Evolutionary conservation across 2,113 vertebrate genomes (phyloP).

Genomic region (Felis catus): DNA sequence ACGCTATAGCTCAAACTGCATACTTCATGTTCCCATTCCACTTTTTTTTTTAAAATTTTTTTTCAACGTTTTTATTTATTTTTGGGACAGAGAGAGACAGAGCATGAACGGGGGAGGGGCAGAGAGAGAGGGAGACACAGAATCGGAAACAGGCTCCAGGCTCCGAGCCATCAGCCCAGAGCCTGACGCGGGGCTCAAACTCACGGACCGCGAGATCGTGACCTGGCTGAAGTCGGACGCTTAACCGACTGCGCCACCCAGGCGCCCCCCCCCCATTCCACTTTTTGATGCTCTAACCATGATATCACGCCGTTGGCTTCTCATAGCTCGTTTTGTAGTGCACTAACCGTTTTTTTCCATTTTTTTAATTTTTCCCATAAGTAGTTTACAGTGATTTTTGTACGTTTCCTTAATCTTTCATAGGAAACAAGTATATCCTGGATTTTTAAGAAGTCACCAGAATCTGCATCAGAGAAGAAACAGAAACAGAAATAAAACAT

Average conservation of each 20-base stretch:
- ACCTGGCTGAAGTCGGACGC: no score
- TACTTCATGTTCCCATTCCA: constrained; percentile 88
- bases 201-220: no score
- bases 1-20: constrained; percentile 87
- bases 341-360: constrained; percentile 84
- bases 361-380: not conserved
- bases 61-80: no score
- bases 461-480: constrained; percentile 83
- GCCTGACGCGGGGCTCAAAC: no score
- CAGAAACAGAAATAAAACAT: not conserved
- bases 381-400: constrained; percentile 54
- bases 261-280: constrained; percentile 81
- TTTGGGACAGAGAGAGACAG: no score
- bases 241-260: no score
- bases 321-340: constrained; percentile 84
- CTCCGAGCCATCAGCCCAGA: no score
- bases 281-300: constrained; percentile 85
- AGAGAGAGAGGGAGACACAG: no score
- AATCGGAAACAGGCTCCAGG: no score
- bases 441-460: constrained; percentile 89
- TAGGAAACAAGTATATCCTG: constrained; percentile 91
- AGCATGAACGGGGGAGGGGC: no score
- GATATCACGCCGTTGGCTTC: constrained; percentile 88
- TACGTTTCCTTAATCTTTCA: constrained; percentile 88
- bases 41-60: constrained; percentile 70